These are phyloP conservation scores for Bubalus kerabau DNA, from an alignment of 2,113 vertebrate genomes.

Conservation along the genomic window DNA sequence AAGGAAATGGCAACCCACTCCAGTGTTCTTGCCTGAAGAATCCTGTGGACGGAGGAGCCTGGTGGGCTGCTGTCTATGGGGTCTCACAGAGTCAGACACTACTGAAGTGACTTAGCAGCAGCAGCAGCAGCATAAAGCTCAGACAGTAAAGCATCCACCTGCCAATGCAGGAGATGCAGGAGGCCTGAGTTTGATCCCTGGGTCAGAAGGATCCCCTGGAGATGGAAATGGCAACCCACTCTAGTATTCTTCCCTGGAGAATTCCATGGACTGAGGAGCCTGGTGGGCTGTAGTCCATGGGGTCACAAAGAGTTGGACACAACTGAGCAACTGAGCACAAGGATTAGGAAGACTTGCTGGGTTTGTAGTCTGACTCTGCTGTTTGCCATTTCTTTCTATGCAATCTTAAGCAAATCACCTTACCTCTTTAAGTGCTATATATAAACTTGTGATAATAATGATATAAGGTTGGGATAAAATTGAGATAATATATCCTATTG, in stretches of 20 bases:
- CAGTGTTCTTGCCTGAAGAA: too few relatives aligned
- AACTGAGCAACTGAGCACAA: background rate
- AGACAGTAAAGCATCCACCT: background rate
- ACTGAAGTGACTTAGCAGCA: too few relatives aligned
- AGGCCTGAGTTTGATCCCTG: background rate
- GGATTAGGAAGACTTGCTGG: background rate
- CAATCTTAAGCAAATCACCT: background rate
- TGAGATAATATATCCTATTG: background rate
- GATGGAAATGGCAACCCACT: background rate
- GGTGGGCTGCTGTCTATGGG: too few relatives aligned
- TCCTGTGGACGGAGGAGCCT: too few relatives aligned
- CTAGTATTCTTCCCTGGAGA: background rate
- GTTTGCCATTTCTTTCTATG: background rate
- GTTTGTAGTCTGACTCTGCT: background rate
- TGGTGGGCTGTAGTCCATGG: background rate
- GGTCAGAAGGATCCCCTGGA: background rate
- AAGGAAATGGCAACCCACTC: too few relatives aligned
- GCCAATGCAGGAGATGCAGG: fast-evolving
- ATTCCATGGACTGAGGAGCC: background rate
- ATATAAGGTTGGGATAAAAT: background rate
- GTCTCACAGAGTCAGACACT: too few relatives aligned
- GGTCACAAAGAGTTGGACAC: background rate
- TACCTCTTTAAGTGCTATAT: background rate
- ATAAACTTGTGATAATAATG: background rate
- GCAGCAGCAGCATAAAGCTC: too few relatives aligned